phyloP scores from a whole-genome alignment of 2,888 invertebrate species.

The Lasioglossum morio region DNA sequence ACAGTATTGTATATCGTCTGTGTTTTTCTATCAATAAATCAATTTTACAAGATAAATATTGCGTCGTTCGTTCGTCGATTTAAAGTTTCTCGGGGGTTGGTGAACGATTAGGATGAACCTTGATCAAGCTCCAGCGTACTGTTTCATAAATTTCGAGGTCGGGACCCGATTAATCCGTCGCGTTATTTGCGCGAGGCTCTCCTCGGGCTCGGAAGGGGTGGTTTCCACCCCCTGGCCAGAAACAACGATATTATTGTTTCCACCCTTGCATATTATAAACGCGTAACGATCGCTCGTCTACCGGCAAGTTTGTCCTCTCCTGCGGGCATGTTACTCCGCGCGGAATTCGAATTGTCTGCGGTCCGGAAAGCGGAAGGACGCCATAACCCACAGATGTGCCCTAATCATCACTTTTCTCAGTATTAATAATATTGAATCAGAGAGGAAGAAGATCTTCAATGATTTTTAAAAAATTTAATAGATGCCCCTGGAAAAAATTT shows the following conservation, averaged over 20 bases:
- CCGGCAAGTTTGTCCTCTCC: constrained; percentile 79
- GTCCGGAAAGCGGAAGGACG: constrained; percentile 1
- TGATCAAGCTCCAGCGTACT: constrained; percentile 6
- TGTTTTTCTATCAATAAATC: no score
- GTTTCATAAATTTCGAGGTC: constrained; percentile 79
- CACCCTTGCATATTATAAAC: constrained; percentile 83
- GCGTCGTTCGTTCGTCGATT: no score
- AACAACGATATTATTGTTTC: constrained; percentile 81
- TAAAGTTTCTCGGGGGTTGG: neutral
- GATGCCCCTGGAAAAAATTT: no score
- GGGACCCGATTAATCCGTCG: constrained; percentile 82
- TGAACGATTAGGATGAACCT: neutral
- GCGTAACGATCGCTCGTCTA: constrained; percentile 80
- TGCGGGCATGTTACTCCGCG: constrained; percentile 68
- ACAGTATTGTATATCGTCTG: no score
- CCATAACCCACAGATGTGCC: neutral
- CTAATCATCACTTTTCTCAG: neutral
- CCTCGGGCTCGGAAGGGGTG: constrained; percentile 21
- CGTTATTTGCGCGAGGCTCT: constrained; percentile 79
- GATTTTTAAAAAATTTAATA: no score
- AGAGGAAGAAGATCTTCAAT: no score
- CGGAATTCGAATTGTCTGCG: constrained; percentile 66
- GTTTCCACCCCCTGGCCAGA: constrained; percentile 40
- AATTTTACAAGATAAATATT: no score
- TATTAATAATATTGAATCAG: neutral